Evolutionary conservation across 2,888 invertebrate species (phyloP).

Genomic region (Drosophila anomelani): DNA sequence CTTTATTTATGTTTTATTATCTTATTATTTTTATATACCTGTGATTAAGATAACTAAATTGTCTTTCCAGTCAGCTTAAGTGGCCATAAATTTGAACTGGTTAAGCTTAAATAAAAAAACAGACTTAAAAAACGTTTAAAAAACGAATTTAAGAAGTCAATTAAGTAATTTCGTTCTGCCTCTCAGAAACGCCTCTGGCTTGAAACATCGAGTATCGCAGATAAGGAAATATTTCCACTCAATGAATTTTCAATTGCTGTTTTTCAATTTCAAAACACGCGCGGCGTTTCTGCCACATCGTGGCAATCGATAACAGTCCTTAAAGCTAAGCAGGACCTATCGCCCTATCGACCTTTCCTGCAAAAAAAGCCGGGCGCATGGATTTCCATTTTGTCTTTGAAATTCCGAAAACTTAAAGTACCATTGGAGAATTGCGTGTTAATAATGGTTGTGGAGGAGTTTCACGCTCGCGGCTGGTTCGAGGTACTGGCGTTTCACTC

Average conservation of each 20-base stretch:
- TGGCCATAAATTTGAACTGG: neutral
- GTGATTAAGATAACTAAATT: neutral
- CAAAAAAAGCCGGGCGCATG: constrained; percentile 41
- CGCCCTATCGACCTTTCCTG: constrained; percentile 24
- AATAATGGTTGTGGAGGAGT: constrained; percentile 59
- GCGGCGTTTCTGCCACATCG: constrained; percentile 42
- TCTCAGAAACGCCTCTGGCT: too few species aligned
- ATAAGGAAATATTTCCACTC: constrained; percentile 38
- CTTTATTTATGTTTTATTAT: neutral
- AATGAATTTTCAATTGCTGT: constrained; percentile 17
- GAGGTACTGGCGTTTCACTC: constrained; percentile 70
- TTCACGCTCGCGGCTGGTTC: constrained; percentile 83
- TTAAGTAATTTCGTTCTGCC: neutral
- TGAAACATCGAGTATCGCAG: neutral
- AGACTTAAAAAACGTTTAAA: neutral
- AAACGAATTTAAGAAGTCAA: neutral
- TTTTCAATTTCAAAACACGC: constrained; percentile 5
- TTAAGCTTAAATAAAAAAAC: neutral
- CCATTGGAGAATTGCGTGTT: constrained; percentile 60
- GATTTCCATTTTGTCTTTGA: constrained; percentile 2
- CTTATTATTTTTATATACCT: neutral
- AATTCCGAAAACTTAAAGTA: constrained; percentile 1
- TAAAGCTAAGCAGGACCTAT: constrained; percentile 41
- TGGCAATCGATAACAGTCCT: constrained; percentile 30
- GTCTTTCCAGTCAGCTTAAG: neutral